Conservation (phyloP, 2,797 vertebrate genomes). For the Catamblyrhynchus diadema region DNA sequence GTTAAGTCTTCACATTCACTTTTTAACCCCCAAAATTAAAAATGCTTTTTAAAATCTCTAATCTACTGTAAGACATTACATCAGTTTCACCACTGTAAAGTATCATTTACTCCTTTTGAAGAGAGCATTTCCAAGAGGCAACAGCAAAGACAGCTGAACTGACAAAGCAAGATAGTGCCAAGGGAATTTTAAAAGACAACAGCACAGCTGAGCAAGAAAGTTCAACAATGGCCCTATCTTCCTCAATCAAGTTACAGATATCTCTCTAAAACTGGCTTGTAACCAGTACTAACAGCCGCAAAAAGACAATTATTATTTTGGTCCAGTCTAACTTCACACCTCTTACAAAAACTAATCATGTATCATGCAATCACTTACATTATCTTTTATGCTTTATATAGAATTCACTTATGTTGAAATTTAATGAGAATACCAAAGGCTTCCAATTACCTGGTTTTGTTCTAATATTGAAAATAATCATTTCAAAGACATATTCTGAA, state of each 20-base stretch:
- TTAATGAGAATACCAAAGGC: background rate
- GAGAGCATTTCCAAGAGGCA: background rate
- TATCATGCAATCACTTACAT: background rate
- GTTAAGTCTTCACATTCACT: background rate
- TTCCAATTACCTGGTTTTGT: background rate
- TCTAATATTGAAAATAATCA: background rate
- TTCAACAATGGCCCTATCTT: background rate
- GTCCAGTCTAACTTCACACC: background rate
- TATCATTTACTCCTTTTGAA: background rate
- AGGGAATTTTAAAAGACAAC: background rate
- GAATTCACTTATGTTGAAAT: background rate
- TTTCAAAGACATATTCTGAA: background rate
- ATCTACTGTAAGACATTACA: background rate
- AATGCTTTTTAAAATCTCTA: background rate
- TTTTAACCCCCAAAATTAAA: background rate
- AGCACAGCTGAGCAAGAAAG: background rate
- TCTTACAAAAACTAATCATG: background rate
- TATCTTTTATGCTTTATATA: background rate
- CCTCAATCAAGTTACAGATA: accelerated
- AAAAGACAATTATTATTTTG: background rate
- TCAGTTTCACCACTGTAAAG: background rate
- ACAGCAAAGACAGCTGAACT: background rate
- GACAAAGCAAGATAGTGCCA: background rate
- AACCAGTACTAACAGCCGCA: background rate
- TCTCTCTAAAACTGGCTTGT: background rate